Evolutionary conservation across 2,797 vertebrate genomes (phyloP), one percentile per base, ranked within the genome.

Genomic region (Esox masquinongy): DNA sequence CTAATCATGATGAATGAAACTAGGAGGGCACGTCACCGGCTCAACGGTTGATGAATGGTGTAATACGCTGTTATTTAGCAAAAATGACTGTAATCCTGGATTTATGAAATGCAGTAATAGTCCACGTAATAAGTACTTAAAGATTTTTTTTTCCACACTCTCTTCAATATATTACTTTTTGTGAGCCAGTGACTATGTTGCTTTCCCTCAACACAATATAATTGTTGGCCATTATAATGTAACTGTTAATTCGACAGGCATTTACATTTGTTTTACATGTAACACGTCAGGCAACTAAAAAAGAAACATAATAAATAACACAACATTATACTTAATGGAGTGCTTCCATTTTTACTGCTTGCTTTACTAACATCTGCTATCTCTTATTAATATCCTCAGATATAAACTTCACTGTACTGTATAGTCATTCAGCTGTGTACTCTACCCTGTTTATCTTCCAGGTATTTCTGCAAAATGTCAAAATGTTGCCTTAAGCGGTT

Each of bases 1-100:
- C 80, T 94, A 93, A 94, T 93, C 90, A 92, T 94, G 93, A 94
- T 92, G 89, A 94, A 94, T 94, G 92, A 84, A 90, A 91, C 86
- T 86, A 81, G 83, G 86, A 80, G 83, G 88, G 88, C 84, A 80
- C 80, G 87, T 91, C 93, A 92, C 86, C 85, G 81, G 85, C 89
- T 91, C 88, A 89, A 78, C 34, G 80, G 79, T 87, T 93, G 93
- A 94, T 93, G 90, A 93, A 93, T 93, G 92, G 90, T 91, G 88
- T 93, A 93, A 93, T 93, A 94, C 92, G 91, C 90, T 90, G 83
- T 91, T 93, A 92, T 93, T 93, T 93, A 93, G 88, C 86, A 87
- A 88, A 85, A 82, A 84, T 85, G 81, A 76, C 82, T 77, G 83
- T 86, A 89, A 94, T 93, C 89, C 91, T 91, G 91, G 90, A 88